A percentile compares a stretch with the other conserved stretches of the same genome.
These are phyloP conservation scores for Maniola hyperantus DNA, from an alignment of 2,888 invertebrate genomes.

Conservation along the genomic window DNA sequence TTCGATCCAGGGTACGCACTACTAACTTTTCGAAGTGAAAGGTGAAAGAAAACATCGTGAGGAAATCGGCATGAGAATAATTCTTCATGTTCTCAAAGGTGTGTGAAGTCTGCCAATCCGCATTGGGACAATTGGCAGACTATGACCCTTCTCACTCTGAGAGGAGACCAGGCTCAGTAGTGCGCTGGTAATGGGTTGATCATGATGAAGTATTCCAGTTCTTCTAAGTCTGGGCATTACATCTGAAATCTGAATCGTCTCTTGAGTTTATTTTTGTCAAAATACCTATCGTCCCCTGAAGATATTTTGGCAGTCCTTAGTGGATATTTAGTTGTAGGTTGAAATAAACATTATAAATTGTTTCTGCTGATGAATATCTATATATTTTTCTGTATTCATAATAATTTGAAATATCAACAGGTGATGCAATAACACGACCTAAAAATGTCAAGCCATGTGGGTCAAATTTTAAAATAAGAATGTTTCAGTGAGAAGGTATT, in stretches of 20 bases:
- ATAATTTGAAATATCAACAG: conserved; percentile 5
- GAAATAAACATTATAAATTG: not conserved
- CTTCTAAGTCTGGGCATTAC: not conserved
- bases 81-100: too few relatives aligned
- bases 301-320: not conserved
- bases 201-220: too few relatives aligned
- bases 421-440: conserved; percentile 18
- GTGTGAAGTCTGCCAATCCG: too few relatives aligned
- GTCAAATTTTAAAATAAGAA: conserved; percentile 27
- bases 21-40: too few relatives aligned
- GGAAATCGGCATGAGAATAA: too few relatives aligned
- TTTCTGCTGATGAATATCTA: not conserved
- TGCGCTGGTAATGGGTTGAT: too few relatives aligned
- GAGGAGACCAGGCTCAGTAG: too few relatives aligned
- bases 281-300: conserved; percentile 1
- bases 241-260: not conserved
- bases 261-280: not conserved
- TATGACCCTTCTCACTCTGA: too few relatives aligned
- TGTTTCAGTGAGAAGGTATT: too few relatives aligned
- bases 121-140: too few relatives aligned
- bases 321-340: not conserved
- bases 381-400: not conserved
- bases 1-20: too few relatives aligned
- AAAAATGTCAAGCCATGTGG: conserved; percentile 31
- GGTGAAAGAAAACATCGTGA: too few relatives aligned